These are phyloP conservation scores for Eulemur rubriventer DNA, from an alignment of 2,797 vertebrate genomes.

Conservation along the genomic window DNA sequence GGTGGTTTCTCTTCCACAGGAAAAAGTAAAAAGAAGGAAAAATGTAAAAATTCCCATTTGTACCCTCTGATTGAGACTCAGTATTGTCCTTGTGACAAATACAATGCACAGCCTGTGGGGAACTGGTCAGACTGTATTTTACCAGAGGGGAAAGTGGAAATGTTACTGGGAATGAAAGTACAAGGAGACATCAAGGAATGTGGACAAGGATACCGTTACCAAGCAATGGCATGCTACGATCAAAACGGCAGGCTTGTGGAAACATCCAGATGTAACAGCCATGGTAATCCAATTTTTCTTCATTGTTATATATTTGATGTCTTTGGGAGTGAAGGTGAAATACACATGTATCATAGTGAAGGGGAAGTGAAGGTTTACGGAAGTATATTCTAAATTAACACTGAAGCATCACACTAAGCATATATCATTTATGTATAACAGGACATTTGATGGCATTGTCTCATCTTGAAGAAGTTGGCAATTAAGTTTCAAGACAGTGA, in stretches of 20 bases:
- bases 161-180: constrained; percentile 88
- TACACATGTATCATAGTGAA: not conserved
- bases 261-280: constrained; percentile 96
- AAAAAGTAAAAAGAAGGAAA: constrained; percentile 98
- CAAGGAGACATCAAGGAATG: constrained; percentile 95
- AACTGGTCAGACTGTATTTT: constrained; percentile 99
- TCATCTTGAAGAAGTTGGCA: not conserved
- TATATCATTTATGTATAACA: not conserved
- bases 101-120: constrained; percentile 96
- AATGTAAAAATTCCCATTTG: constrained; percentile 96
- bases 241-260: constrained; percentile 96
- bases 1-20: constrained; percentile 84
- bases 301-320: not conserved
- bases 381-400: not conserved
- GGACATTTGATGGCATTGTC: not conserved
- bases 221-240: constrained; percentile 98
- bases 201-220: constrained; percentile 97
- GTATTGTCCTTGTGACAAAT: constrained; percentile 98
- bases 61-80: constrained; percentile 97
- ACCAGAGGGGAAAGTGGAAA: constrained; percentile 91
- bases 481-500: not conserved
- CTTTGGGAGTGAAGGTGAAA: not conserved
- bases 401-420: not conserved
- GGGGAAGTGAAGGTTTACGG: not conserved
- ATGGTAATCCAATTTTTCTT: constrained; percentile 85